Conservation (phyloP, 2,113 vertebrate species). For the Silurus glanis region DNA sequence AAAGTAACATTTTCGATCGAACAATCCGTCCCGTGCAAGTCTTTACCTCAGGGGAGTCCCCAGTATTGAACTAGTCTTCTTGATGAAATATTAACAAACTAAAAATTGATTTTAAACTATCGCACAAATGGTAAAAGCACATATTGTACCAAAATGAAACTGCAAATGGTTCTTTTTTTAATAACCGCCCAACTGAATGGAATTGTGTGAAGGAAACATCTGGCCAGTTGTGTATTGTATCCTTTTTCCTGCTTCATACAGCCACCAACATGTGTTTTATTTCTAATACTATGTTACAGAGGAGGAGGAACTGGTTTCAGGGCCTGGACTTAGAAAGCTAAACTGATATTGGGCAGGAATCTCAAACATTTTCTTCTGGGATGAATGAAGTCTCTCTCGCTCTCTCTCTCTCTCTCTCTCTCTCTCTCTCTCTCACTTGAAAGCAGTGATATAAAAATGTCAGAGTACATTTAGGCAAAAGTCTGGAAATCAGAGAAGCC, state of each 20-base stretch:
- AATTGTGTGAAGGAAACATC: neutral
- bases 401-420: too few species aligned
- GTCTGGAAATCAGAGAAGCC: neutral
- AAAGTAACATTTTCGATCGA: too few species aligned
- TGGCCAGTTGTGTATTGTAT: constrained; percentile 11
- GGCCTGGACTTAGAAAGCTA: neutral
- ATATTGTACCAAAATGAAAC: neutral
- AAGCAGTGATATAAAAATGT: neutral
- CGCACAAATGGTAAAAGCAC: neutral
- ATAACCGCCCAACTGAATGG: neutral
- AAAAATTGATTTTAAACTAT: neutral
- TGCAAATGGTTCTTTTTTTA: neutral
- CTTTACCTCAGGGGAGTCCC: too few species aligned
- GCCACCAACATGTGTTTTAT: neutral
- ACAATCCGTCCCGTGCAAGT: too few species aligned
- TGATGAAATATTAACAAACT: too few species aligned
- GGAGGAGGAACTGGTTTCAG: neutral
- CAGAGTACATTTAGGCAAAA: neutral
- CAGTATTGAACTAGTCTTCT: too few species aligned
- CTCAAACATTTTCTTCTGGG: neutral
- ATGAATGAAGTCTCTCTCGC: too few species aligned
- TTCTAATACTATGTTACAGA: neutral
- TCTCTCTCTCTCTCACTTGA: too few species aligned
- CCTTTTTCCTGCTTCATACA: neutral
- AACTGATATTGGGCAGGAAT: neutral